These are phyloP conservation scores for Drosophila bocqueti DNA, from an alignment of 1,140 invertebrate species.

Conservation along the genomic window DNA sequence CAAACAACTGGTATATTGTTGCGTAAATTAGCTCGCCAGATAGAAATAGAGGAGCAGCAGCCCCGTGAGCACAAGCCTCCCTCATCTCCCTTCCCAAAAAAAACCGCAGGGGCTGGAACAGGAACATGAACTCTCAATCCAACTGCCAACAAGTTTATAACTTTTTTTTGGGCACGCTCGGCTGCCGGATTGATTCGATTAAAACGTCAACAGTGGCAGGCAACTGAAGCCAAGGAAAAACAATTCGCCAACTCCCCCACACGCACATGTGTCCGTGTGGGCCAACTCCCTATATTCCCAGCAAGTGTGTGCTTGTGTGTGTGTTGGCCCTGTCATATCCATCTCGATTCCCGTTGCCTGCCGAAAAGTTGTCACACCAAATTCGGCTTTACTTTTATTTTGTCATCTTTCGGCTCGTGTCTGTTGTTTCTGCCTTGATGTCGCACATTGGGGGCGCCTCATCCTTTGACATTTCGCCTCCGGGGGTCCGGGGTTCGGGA, in stretches of 20 bases:
- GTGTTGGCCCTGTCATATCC: constrained; percentile 73
- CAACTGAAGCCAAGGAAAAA: constrained; percentile 55
- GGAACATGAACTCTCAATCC: constrained; percentile 48
- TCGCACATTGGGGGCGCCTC: constrained; percentile 33
- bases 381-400: constrained; percentile 78
- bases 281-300: background rate
- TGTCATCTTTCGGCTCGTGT: constrained; percentile 65
- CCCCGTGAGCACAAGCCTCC: constrained; percentile 5
- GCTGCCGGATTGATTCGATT: constrained; percentile 76
- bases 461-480: constrained; percentile 72
- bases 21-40: constrained; percentile 69
- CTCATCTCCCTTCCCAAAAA: background rate
- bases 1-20: constrained; percentile 62
- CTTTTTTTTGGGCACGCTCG: constrained; percentile 63
- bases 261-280: constrained; percentile 8
- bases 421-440: constrained; percentile 40
- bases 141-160: constrained; percentile 74
- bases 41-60: constrained; percentile 36
- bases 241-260: constrained; percentile 60
- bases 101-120: constrained; percentile 15
- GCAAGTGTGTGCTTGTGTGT: constrained; percentile 24
- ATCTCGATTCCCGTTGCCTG: constrained; percentile 68
- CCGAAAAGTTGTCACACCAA: constrained; percentile 75
- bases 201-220: constrained; percentile 75
- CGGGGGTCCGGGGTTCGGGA: constrained; percentile 29